These are phyloP conservation scores for Chloroceryle inda DNA, from an alignment of 2,797 vertebrate species.

Conservation along the genomic window DNA sequence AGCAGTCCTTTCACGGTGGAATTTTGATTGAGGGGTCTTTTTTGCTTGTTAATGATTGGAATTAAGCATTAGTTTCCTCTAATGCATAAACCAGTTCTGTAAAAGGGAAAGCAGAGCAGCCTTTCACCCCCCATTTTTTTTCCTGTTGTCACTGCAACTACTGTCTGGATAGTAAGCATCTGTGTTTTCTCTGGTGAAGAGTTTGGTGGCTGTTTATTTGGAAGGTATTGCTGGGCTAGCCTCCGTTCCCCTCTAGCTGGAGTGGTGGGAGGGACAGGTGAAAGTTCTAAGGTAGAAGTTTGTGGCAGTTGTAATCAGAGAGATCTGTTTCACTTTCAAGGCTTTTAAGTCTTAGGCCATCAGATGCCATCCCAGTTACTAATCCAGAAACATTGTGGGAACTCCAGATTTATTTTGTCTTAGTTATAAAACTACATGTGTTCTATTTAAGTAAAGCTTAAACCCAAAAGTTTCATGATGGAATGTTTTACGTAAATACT, in stretches of 20 bases:
- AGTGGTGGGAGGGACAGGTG: not conserved
- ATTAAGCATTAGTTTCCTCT: slow-evolving; percentile 49
- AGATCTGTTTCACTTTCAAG: slow-evolving; percentile 38
- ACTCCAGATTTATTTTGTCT: not conserved
- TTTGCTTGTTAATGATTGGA: not conserved
- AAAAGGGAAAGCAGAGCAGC: not conserved
- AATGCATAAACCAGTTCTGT: not conserved
- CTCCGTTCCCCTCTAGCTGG: not conserved
- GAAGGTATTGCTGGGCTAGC: not conserved
- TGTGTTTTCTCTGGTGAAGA: not conserved
- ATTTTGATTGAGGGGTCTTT: slow-evolving; percentile 58
- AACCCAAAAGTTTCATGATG: not conserved
- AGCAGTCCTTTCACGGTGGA: slow-evolving; percentile 63
- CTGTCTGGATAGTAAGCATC: not conserved
- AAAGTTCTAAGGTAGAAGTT: slow-evolving; percentile 20
- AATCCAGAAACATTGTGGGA: slow-evolving; percentile 1
- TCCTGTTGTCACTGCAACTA: not conserved
- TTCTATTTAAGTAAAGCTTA: not conserved
- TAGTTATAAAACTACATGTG: not conserved
- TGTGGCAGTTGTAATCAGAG: slow-evolving; percentile 16
- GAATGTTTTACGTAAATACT: not conserved
- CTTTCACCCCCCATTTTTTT: not conserved
- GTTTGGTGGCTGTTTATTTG: slow-evolving; percentile 9
- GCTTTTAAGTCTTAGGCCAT: slow-evolving; percentile 26
- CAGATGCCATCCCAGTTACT: slow-evolving; percentile 13